These are phyloP conservation scores for Telenomus remus DNA, from an alignment of 1,140 invertebrate genomes.

Conservation along the genomic window DNA sequence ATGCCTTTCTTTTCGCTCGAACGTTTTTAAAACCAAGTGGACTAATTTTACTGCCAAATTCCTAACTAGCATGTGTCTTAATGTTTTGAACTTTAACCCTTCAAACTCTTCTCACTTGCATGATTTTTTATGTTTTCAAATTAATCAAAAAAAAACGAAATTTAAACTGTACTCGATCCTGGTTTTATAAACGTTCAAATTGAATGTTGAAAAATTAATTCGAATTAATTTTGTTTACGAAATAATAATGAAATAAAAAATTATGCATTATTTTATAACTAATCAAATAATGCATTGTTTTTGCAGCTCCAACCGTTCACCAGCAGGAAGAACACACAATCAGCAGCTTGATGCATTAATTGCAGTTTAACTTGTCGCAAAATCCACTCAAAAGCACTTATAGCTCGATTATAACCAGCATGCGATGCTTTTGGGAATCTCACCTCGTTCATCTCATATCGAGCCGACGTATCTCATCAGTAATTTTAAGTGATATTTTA, in stretches of 20 bases:
- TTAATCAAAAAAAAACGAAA: not conserved
- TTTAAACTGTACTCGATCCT: slow-evolving; percentile 13
- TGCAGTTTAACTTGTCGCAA: slow-evolving; percentile 30
- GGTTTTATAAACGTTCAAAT: slow-evolving; percentile 22
- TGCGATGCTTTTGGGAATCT: slow-evolving; percentile 43
- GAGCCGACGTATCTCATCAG: slow-evolving; percentile 27
- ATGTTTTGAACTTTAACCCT: slow-evolving; percentile 3
- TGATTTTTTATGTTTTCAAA: slow-evolving; percentile 3
- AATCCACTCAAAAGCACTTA: slow-evolving; percentile 36
- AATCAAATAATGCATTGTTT: slow-evolving; percentile 57
- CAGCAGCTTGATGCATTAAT: slow-evolving; percentile 70
- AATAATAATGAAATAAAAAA: slow-evolving; percentile 5
- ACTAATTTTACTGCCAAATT: not conserved
- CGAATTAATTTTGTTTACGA: not conserved
- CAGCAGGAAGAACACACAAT: slow-evolving; percentile 69
- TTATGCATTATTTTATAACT: slow-evolving; percentile 11
- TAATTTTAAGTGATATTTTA: slow-evolving; percentile 31
- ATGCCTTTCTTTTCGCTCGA: slow-evolving; percentile 17
- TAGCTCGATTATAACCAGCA: slow-evolving; percentile 49
- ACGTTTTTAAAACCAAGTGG: slow-evolving; percentile 32
- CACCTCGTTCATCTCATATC: slow-evolving; percentile 32
- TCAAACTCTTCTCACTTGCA: slow-evolving; percentile 44
- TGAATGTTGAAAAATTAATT: not conserved
- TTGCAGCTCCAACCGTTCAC: slow-evolving; percentile 76
- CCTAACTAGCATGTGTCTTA: no score